Base-by-base conservation (phyloP, 2,888 invertebrate species). In the Hesperia comma region DNA sequence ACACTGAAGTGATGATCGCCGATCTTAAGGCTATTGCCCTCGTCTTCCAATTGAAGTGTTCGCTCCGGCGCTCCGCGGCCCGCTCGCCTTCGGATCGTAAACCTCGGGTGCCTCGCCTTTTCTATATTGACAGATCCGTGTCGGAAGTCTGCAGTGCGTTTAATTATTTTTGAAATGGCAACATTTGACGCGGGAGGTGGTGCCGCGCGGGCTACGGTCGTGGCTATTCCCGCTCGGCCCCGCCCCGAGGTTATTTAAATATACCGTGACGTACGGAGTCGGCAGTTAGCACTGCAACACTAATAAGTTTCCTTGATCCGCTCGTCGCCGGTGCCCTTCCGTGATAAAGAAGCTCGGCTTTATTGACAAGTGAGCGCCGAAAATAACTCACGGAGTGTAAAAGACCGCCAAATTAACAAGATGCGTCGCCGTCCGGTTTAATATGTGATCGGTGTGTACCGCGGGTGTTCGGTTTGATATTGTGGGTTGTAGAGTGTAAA, bases 171-270 rank as follows among this genome's bases (percentile, higher is more conserved):
- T 68, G 63, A 69, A 71, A 75, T 75, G 73, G 73, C 71, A 70
- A 71, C 69, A 72, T 70, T 68, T 68, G 66, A 67, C 60, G 67
- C 60, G 55, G 72, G 72, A 76, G 77, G 74, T 75, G 88, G 86
- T 83, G 88, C 88, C 89, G 81, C 77, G 85, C 87, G 80, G 87
- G 79, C 88, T 90, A 77, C 74, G 74, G 72, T 70, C 71, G 73
- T 77, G 76, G 79, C 79, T 80, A 72, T 74, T 75, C 75, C 71
- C 69, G 70, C 69, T 68, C 76, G 81, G 81, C 83, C 81, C 79
- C 82, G 82, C 82, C 82, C 78, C 81, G 79, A 79, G 80, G 79
- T 79, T 84, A 85, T 87, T 84, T 88, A 82, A 84, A 86, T 84
- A 84, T 76, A 79, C 76, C 78, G 77, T 85, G 87, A 86, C 85